Evolutionary conservation across 2,797 vertebrate genomes (phyloP), one percentile per base, ranked within the genome.

Genomic region (Arnoldichthys spilopterus): DNA sequence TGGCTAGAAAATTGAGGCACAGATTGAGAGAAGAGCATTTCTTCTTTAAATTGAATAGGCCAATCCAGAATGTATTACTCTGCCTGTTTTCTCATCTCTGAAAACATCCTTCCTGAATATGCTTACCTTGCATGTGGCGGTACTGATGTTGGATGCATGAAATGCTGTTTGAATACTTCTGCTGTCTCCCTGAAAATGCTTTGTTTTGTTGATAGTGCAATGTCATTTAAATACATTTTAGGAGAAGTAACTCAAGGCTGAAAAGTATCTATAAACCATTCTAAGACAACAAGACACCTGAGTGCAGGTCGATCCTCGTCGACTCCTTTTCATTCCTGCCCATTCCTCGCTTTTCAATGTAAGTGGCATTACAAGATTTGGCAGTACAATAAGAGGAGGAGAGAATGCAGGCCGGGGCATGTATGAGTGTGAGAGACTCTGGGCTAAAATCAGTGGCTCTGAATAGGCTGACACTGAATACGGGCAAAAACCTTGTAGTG

Each of bases 401-500:
- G 64, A 63, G 28, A 66, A 77, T 76, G 53, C 82, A 86, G 63
- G 85, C 63, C 72, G 76, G 64, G 74, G 76, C 79, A 70, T 73
- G 82, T 62, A 51, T 37, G 51, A 66, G 67, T 82, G 79, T 83
- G 76, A 83, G 83, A 85, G 81, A 74, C 71, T 73, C 73, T n/a
- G 51, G 24, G 71, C 53, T 71, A n/a, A 80, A 83, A 82, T 69
- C 51, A 28, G 37, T 43, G 47, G 67, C 49, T 77, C 82, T 86
- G 76, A 84, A 85, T 86, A 54, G 76, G 59, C 22, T 84, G 85
- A 82, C 80, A 86, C 30, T 47, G 73, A 85, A 86, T 82, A 86
- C 80, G 77, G 6, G 67, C 78, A 20, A 77, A n/a, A 74, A 58
- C 73, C 58, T 30, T 32, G 75, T 58, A n/a, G 72, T 81, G 77